These are phyloP conservation scores for Diplodus puntazzo DNA, from an alignment of 2,797 vertebrate species.

Conservation along the genomic window DNA sequence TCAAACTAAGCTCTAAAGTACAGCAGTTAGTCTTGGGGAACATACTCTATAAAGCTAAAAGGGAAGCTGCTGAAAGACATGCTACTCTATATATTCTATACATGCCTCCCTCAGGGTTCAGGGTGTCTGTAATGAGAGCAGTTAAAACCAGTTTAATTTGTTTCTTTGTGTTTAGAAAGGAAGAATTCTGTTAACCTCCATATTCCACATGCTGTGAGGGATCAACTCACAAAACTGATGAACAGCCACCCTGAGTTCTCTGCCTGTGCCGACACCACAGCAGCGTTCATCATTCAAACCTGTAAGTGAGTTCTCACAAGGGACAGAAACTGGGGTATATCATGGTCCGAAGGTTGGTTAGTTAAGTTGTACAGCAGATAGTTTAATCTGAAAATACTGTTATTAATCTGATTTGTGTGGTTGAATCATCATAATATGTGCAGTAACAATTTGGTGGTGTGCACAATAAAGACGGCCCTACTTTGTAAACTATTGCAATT, in stretches of 20 bases:
- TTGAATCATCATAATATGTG: too few species aligned
- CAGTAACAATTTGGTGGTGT: too few species aligned
- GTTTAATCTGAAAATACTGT: background rate
- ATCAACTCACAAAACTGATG: slow-evolving; percentile 86
- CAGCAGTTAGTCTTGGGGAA: background rate
- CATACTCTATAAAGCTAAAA: background rate
- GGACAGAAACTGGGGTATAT: background rate
- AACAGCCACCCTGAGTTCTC: slow-evolving; percentile 83
- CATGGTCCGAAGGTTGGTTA: background rate
- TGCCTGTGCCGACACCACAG: slow-evolving; percentile 87
- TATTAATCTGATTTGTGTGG: too few species aligned
- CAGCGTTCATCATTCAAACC: slow-evolving; percentile 92
- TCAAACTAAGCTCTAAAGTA: too few species aligned
- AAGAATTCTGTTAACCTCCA: slow-evolving; percentile 80
- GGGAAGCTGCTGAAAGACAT: background rate
- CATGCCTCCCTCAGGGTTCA: background rate
- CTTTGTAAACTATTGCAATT: too few species aligned
- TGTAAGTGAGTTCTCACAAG: slow-evolving; percentile 79
- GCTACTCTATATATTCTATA: background rate
- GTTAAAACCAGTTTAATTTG: background rate
- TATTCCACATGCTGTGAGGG: slow-evolving; percentile 83
- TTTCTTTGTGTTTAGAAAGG: slow-evolving; percentile 76
- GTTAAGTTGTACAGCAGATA: background rate
- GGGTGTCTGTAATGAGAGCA: background rate
- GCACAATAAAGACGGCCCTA: too few species aligned